These are phyloP conservation scores for Nerophis lumbriciformis DNA, from an alignment of 2,113 vertebrate species.

Conservation along the genomic window DNA sequence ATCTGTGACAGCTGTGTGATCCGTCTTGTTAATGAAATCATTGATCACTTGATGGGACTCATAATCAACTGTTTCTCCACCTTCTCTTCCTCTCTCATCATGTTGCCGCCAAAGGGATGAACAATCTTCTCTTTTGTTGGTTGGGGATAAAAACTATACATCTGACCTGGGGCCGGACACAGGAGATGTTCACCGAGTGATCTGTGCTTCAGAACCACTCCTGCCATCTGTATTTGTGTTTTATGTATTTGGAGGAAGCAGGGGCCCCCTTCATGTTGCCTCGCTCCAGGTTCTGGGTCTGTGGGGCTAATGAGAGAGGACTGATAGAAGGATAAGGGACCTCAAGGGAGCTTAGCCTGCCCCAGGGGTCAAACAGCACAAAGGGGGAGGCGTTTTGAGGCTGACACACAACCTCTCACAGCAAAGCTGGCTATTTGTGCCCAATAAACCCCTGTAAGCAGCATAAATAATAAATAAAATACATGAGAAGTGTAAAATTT, in stretches of 20 bases:
- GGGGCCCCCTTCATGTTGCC: conserved; percentile 45
- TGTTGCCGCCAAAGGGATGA: conserved; percentile 41
- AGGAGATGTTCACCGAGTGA: not conserved
- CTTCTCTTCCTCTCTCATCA: conserved; percentile 34
- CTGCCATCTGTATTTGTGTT: conserved; percentile 44
- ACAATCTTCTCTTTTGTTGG: conserved; percentile 17
- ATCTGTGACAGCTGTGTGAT: conserved; percentile 92
- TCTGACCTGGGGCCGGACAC: not conserved
- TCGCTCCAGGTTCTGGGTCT: conserved; percentile 48
- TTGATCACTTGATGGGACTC: conserved; percentile 98
- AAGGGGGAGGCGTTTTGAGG: conserved; percentile 63
- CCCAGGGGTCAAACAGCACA: conserved; percentile 66
- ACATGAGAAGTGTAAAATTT: conserved; percentile 7
- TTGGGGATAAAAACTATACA: not conserved
- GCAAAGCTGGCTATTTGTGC: conserved; percentile 60
- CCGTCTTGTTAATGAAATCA: conserved; percentile 99
- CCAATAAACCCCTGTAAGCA: conserved; percentile 36
- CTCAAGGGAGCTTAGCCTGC: conserved; percentile 59
- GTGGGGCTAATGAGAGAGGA: conserved; percentile 68
- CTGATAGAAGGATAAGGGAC: conserved; percentile 66
- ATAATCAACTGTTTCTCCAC: conserved; percentile 86
- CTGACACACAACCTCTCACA: conserved; percentile 55
- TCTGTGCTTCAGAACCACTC: conserved; percentile 5
- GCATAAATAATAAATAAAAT: conserved; percentile 43
- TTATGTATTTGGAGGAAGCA: conserved; percentile 42